Evolutionary conservation across 2,797 vertebrate species (phyloP), one percentile per base, ranked within the genome.

Genomic region (Notolabrus celidotus): DNA sequence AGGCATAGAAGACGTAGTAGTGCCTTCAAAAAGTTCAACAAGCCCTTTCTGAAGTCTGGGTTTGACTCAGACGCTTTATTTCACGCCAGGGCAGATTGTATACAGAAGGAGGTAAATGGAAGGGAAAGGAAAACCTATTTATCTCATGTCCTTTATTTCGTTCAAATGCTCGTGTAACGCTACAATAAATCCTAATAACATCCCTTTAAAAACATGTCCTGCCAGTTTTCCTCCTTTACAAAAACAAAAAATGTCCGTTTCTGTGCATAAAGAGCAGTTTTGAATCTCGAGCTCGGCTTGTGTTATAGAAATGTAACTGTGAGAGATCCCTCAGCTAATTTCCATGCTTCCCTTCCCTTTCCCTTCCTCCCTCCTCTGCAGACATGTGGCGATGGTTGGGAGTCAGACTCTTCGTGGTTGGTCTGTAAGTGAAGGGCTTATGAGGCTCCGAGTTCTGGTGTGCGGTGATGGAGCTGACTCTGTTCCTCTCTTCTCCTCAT

Each of bases 381-480:
- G 80, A 51, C 86, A 71, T 89, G 84, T 83, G 83, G 78, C 76
- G 85, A 76, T 34, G 76, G 82, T 81, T 46, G 64, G 75, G 46
- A 47, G 76, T 72, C 59, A 46, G 51, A 72, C 76, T 69, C 88
- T 74, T 76, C 75, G 86, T 86, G 88, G 90, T 91, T 90, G 90
- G 88, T 92, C 86, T 85, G 68, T 82, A 80, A 89, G 82, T 77
- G 77, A 79, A 84, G 84, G 72, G 84, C 83, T 83, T 80, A 78
- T 67, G 76, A 74, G 74, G 70, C 75, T 85, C 58, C 10, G 79
- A 67, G 77, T 75, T 77, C 68, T 83, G 73, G 57, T 79, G 77
- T 83, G 81, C 51, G 79, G 63, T 51, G 77, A 85, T 80, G 82
- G 61, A 77, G 79, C 71, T 10, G 67, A 77, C 77, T 86, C 68